Conservation (phyloP, 2,797 vertebrate species). For the Meda fulgida region DNA sequence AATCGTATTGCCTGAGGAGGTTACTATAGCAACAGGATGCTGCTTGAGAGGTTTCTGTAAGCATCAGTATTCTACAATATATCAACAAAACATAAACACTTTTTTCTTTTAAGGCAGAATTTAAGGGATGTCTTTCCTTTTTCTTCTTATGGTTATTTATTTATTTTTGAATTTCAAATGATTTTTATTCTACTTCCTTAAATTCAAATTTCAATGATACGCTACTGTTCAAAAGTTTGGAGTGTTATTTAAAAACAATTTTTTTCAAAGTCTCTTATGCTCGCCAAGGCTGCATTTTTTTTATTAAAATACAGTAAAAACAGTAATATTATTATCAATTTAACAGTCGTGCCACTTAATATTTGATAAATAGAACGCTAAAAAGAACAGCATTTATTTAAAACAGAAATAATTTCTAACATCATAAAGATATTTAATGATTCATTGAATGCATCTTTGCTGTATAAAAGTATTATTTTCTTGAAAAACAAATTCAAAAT, state of each 20-base stretch:
- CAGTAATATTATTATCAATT: background rate
- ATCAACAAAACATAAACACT: background rate
- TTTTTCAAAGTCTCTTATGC: background rate
- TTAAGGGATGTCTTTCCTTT: background rate
- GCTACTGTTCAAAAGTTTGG: background rate
- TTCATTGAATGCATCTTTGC: background rate
- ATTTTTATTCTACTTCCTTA: background rate
- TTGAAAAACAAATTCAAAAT: background rate
- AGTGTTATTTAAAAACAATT: too few species aligned
- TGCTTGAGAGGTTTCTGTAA: background rate
- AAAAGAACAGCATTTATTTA: background rate
- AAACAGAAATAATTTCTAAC: background rate
- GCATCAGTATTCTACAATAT: background rate
- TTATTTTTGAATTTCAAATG: background rate
- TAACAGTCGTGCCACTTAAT: background rate
- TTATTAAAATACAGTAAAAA: background rate
- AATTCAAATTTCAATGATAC: background rate
- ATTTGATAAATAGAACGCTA: background rate
- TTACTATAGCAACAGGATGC: conserved; percentile 15
- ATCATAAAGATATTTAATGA: background rate
- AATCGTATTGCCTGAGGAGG: background rate
- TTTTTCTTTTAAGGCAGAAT: background rate
- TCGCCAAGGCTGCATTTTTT: background rate
- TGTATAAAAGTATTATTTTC: background rate
- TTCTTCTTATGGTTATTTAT: background rate